These are phyloP conservation scores for Coenonympha arcania DNA, from an alignment of 2,888 invertebrate species.

Conservation along the genomic window DNA sequence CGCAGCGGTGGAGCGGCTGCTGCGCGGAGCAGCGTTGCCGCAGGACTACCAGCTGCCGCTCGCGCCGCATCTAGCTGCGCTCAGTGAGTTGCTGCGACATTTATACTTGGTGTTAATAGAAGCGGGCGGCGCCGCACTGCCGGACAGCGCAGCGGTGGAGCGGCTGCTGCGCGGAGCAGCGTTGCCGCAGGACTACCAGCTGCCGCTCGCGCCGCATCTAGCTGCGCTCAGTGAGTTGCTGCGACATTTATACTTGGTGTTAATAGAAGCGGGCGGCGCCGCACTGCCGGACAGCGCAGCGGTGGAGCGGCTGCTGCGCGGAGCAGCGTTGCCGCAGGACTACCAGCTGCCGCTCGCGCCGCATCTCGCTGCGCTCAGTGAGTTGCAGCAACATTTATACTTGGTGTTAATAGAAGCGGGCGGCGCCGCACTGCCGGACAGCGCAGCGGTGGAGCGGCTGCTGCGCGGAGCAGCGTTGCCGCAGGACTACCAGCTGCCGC, in stretches of 20 bases:
- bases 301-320: slow-evolving; percentile 64
- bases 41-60: slow-evolving; percentile 70
- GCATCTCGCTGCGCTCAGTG: slow-evolving; percentile 70
- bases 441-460: slow-evolving; percentile 67
- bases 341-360: slow-evolving; percentile 68
- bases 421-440: slow-evolving; percentile 58
- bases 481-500: slow-evolving; percentile 68
- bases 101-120: no score
- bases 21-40: slow-evolving; percentile 61
- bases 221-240: slow-evolving; percentile 68
- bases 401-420: slow-evolving; percentile 54
- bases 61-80: slow-evolving; percentile 68
- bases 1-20: slow-evolving; percentile 65
- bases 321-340: slow-evolving; percentile 64
- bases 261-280: slow-evolving; percentile 51
- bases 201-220: slow-evolving; percentile 66
- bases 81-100: slow-evolving; percentile 56
- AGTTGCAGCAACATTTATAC: slow-evolving; percentile 40
- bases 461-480: slow-evolving; percentile 62
- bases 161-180: slow-evolving; percentile 63
- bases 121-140: slow-evolving; percentile 53
- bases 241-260: no score
- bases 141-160: slow-evolving; percentile 69
- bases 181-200: slow-evolving; percentile 66
- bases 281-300: slow-evolving; percentile 66